These are phyloP conservation scores for Ictalurus punctatus DNA, from an alignment of 2,113 vertebrate species.

Conservation along the genomic window DNA sequence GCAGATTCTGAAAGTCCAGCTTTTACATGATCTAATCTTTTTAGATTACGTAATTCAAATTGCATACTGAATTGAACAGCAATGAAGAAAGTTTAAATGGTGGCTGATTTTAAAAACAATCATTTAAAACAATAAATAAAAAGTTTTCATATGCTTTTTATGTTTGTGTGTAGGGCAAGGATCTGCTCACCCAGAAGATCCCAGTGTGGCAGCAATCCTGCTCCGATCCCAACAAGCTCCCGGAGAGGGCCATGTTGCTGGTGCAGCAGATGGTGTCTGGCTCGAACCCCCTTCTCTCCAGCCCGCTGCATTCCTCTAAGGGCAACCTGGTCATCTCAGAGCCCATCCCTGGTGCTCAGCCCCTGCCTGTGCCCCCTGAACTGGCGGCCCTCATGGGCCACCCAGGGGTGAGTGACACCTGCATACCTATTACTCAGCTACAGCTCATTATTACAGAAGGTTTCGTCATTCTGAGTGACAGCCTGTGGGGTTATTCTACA, in stretches of 20 bases:
- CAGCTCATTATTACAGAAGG: not conserved
- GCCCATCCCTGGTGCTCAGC: constrained; percentile 95
- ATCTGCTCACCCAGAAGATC: constrained; percentile 94
- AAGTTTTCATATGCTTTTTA: not conserved
- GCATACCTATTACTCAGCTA: not conserved
- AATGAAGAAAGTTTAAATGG: not conserved
- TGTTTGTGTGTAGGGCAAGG: constrained; percentile 82
- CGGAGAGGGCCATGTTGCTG: constrained; percentile 87
- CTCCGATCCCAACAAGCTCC: constrained; percentile 93
- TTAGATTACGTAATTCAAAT: constrained; percentile 8
- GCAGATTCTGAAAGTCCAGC: constrained; percentile 14
- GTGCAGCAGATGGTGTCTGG: constrained; percentile 88
- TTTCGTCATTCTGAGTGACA: not conserved
- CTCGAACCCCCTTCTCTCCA: constrained; percentile 80
- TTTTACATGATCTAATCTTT: constrained; percentile 7
- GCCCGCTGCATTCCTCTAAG: constrained; percentile 85
- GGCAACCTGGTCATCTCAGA: constrained; percentile 97
- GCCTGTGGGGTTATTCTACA: not conserved
- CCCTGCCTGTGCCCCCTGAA: constrained; percentile 94
- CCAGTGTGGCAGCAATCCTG: constrained; percentile 94
- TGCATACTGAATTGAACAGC: not conserved
- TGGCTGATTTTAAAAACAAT: not conserved
- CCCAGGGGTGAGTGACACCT: constrained; percentile 62
- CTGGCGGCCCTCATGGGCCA: constrained; percentile 92
- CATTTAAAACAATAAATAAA: not conserved